Conservation (phyloP, 2,888 invertebrate genomes). For the Orgyia antiqua region DNA sequence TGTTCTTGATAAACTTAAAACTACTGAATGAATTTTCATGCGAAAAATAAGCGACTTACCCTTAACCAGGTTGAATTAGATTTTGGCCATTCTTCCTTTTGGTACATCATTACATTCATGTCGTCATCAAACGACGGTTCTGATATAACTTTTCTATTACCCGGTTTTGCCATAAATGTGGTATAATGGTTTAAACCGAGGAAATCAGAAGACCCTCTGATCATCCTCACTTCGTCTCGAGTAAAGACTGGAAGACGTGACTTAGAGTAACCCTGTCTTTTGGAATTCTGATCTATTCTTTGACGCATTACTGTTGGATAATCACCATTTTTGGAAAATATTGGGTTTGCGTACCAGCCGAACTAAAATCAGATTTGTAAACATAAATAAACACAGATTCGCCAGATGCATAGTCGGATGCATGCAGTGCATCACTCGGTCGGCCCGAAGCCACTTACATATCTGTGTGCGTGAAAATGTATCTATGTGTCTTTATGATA, state of each 20-base stretch:
- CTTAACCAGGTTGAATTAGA: conserved; percentile 70
- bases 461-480: too few relatives aligned
- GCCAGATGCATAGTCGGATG: not conserved
- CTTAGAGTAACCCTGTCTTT: conserved; percentile 72
- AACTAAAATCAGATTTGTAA: conserved; percentile 61
- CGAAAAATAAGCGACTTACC: conserved; percentile 55
- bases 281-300: conserved; percentile 76
- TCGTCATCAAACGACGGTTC: conserved; percentile 59
- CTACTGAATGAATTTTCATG: too few relatives aligned
- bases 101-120: conserved; percentile 43
- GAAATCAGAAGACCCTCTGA: conserved; percentile 83
- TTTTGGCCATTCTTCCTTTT: conserved; percentile 70
- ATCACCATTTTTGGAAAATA: conserved; percentile 79
- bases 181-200: conserved; percentile 87
- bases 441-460: too few relatives aligned
- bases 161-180: conserved; percentile 60
- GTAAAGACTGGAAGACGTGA: conserved; percentile 82
- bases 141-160: conserved; percentile 27
- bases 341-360: conserved; percentile 83
- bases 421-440: too few relatives aligned
- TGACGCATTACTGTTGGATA: conserved; percentile 82
- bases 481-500: too few relatives aligned
- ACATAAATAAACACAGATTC: not conserved
- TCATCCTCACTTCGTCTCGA: conserved; percentile 74
- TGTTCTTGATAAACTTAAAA: too few relatives aligned